phyloP scores from a whole-genome alignment of 2,888 invertebrate genomes.

The Cheilosia variabilis region DNA sequence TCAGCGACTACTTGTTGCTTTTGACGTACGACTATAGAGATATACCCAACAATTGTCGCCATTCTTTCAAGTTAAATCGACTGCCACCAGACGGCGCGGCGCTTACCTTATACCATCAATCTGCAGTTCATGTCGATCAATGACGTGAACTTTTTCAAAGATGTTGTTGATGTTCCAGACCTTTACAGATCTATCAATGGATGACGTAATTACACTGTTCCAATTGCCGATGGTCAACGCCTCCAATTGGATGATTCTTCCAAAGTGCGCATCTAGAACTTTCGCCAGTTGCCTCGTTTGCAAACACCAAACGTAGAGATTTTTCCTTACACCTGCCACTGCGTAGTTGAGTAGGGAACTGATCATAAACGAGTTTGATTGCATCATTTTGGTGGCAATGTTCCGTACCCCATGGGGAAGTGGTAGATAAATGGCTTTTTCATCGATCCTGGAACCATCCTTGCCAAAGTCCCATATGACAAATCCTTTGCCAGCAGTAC shows the following conservation, averaged over 20 bases:
- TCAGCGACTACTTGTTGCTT: too few species aligned
- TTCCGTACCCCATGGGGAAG: slow-evolving; percentile 95
- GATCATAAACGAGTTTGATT: slow-evolving; percentile 95
- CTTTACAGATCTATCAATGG: slow-evolving; percentile 98
- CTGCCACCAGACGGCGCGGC: too few species aligned
- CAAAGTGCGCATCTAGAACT: slow-evolving; percentile 97
- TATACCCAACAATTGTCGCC: too few species aligned
- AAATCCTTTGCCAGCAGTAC: slow-evolving; percentile 93
- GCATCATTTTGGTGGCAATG: slow-evolving; percentile 95
- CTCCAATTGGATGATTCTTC: slow-evolving; percentile 95
- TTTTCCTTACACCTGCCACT: slow-evolving; percentile 97
- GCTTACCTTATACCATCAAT: slow-evolving; percentile 95
- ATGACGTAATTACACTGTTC: slow-evolving; percentile 98
- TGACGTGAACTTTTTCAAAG: slow-evolving; percentile 98
- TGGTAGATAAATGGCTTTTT: slow-evolving; percentile 87
- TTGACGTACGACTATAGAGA: too few species aligned
- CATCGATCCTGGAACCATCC: slow-evolving; percentile 81
- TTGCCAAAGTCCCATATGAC: slow-evolving; percentile 91
- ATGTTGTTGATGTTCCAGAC: slow-evolving; percentile 99
- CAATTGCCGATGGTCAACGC: slow-evolving; percentile 94
- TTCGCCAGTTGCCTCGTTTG: slow-evolving; percentile 92
- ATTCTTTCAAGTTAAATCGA: too few species aligned
- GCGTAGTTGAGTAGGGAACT: slow-evolving; percentile 96
- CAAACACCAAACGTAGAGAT: slow-evolving; percentile 96
- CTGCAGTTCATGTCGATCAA: slow-evolving; percentile 96